Conservation (phyloP, 2,888 invertebrate genomes). For the Ptycholaimellus sp. region DNA sequence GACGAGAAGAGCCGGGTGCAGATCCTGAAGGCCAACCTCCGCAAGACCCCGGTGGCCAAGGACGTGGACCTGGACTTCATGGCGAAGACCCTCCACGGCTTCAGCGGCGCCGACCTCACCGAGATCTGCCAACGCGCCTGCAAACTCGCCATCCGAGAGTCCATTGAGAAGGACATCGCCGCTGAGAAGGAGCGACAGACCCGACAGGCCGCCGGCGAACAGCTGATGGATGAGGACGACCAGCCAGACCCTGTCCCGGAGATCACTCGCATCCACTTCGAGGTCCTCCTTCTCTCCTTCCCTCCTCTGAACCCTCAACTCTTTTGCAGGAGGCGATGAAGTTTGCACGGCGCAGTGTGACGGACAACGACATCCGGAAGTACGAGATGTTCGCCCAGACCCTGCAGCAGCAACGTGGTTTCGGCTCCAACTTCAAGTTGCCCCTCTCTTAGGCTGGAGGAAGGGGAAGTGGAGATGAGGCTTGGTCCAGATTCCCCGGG, state of each 20-base stretch:
- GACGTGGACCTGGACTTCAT: slow-evolving; percentile 59
- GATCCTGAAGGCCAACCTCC: slow-evolving; percentile 60
- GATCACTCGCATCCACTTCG: slow-evolving; percentile 86
- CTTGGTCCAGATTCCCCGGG: no score
- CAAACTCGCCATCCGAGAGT: slow-evolving; percentile 90
- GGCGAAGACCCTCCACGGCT: slow-evolving; percentile 55
- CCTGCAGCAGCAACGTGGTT: slow-evolving; percentile 91
- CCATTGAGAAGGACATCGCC: slow-evolving; percentile 79
- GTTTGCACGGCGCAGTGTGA: slow-evolving; percentile 51
- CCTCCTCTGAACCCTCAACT: no score
- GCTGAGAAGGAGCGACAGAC: slow-evolving; percentile 60
- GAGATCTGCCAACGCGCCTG: slow-evolving; percentile 98
- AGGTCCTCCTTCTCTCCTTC: no score
- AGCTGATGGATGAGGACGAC: slow-evolving; percentile 30
- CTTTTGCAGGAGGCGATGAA: slow-evolving; percentile 25
- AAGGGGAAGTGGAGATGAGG: no score
- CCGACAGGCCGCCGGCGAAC: slow-evolving; percentile 36
- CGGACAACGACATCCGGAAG: slow-evolving; percentile 96
- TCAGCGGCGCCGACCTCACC: slow-evolving; percentile 93
- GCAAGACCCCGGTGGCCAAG: slow-evolving; percentile 23
- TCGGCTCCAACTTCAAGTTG: slow-evolving; percentile 73
- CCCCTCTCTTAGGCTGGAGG: no score
- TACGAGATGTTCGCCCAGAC: slow-evolving; percentile 99
- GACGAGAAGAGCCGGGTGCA: slow-evolving; percentile 88
- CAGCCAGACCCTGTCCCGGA: slow-evolving; percentile 96